Percentiles rank a stretch among this genome's conserved stretches.
Evolutionary conservation across 2,797 vertebrate species (phyloP).

Genomic region (Neostethus bicornis): DNA sequence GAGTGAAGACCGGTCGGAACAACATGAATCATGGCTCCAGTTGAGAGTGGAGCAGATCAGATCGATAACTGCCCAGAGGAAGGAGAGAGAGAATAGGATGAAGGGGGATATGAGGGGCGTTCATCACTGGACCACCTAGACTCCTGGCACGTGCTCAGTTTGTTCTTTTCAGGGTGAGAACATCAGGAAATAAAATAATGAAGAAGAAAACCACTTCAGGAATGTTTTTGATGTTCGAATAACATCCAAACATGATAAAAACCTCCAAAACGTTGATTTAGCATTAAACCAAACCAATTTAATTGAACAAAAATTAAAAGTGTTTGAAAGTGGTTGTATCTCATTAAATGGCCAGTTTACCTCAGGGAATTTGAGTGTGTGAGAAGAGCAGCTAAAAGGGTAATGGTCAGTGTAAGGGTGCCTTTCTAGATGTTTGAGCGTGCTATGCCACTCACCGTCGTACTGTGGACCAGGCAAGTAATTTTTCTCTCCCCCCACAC

Average conservation of each 20-base stretch:
- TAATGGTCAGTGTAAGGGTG: conserved; percentile 30
- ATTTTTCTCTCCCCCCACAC: conserved; percentile 72
- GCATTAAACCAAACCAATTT: too few relatives aligned
- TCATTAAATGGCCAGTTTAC: conserved; percentile 68
- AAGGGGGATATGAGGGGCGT: conserved; percentile 66
- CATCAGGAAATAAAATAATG: conserved; percentile 11
- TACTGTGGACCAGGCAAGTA: conserved; percentile 61
- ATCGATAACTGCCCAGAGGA: conserved; percentile 77
- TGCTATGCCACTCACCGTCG: conserved; percentile 49
- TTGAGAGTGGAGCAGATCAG: conserved; percentile 73
- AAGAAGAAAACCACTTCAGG: too few relatives aligned
- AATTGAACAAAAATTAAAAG: conserved; percentile 19
- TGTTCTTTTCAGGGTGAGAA: conserved; percentile 24
- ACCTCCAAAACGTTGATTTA: too few relatives aligned
- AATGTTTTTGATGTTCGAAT: too few relatives aligned
- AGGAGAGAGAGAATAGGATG: conserved; percentile 56
- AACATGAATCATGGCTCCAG: conserved; percentile 80
- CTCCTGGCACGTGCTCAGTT: conserved; percentile 49
- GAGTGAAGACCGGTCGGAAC: conserved; percentile 72
- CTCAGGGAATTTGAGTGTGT: conserved; percentile 41
- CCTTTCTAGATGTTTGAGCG: conserved; percentile 54
- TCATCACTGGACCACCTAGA: conserved; percentile 73
- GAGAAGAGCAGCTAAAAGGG: conserved; percentile 31
- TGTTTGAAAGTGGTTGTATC: conserved; percentile 70
- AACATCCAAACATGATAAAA: too few relatives aligned